Evolutionary conservation across 2,888 invertebrate species (phyloP), one percentile per base, ranked within the genome.

Genomic region (Serripes groenlandicus): DNA sequence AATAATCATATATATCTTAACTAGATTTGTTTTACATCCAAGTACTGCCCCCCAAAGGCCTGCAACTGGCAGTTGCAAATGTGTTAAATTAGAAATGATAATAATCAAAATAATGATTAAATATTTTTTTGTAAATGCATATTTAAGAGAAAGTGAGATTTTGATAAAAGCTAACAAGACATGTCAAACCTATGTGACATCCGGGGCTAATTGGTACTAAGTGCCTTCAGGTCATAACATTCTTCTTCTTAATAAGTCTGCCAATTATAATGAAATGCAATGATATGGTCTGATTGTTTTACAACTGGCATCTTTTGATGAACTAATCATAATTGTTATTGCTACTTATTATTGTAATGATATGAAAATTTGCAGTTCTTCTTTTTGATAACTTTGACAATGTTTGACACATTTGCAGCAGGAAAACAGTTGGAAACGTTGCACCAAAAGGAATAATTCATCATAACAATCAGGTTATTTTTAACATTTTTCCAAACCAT

Each of bases 41-140:
- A n/a, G n/a, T n/a, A n/a, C n/a, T n/a, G n/a, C n/a, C n/a, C n/a
- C 37, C 66, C 42, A 11, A 2, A 42, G 66, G 66, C 15, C 11
- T 23, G 35, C 23, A 66, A 66, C 42, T 66, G 66, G 66, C 66
- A 66, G 42, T 66, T 21, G 3, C 26, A n/a, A 42, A 66, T 42
- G 35, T 66, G 66, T 66, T 28, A 66, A 66, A 66, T 66, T 66
- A 42, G 23, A 26, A 35, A 35, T 42, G 66, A 66, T 66, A 26
- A 66, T 66, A 37, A 66, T 66, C 66, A 66, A 66, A 37, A 35
- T 66, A 37, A 66, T 66, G 37, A 66, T 66, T 37, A 66, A 66
- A 66, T 66, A 66, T 66, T 66, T 42, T 62, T 66, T 66, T 66
- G 49, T 42, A 66, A 4, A 42, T 42, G 42, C 42, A 66, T 66